A percentile compares a stretch with the other conserved stretches of the same genome.
Evolutionary conservation across 2,797 vertebrate genomes (phyloP).

Genomic region (Hylomyscus alleni): DNA sequence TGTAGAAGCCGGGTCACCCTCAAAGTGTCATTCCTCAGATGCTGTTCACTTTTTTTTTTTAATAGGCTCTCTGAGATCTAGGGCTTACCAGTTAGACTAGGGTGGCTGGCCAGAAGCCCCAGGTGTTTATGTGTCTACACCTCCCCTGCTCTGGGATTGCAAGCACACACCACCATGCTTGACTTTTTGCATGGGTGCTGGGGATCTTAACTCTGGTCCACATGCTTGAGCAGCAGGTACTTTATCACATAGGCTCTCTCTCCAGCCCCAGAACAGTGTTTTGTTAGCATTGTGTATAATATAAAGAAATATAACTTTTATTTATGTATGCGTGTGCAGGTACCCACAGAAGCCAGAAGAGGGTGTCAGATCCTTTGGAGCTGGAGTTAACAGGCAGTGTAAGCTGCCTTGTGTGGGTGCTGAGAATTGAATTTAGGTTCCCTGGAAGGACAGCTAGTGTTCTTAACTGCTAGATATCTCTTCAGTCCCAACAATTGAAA

Average conservation of each 20-base stretch:
- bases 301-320: background rate
- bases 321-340: background rate
- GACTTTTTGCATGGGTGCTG: background rate
- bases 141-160: background rate
- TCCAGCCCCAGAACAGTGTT: background rate
- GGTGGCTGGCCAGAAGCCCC: background rate
- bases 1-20: background rate
- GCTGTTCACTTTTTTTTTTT: background rate
- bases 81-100: background rate
- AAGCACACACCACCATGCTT: background rate
- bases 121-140: background rate
- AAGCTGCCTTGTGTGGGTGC: background rate
- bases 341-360: background rate
- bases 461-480: background rate
- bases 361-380: background rate
- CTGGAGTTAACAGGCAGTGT: background rate
- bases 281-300: conserved; percentile 16
- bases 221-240: background rate
- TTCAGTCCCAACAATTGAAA: background rate
- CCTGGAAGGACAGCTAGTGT: background rate
- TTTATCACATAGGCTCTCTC: background rate
- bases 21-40: background rate
- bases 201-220: background rate
- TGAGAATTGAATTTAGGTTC: background rate
- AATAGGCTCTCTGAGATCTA: background rate